These are phyloP conservation scores for Macrotis lagotis DNA, from an alignment of 2,113 vertebrate genomes.

Conservation along the genomic window DNA sequence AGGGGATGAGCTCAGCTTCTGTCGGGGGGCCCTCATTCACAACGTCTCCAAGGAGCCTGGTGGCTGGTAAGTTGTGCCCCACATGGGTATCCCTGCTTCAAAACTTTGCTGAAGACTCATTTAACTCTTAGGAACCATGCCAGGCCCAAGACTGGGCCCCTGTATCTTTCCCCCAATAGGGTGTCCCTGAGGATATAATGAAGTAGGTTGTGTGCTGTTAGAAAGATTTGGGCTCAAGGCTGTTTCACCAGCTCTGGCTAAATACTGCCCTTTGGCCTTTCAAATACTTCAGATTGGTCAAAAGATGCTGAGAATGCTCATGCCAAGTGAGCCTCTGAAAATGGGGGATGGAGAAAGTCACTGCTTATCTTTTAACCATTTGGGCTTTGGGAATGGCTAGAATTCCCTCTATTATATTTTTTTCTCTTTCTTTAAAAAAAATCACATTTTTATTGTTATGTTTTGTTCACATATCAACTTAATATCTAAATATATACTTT, in stretches of 20 bases:
- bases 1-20: conserved; percentile 92
- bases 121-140: not conserved
- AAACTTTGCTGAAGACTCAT: conserved; percentile 14
- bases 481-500: not conserved
- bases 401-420: not conserved
- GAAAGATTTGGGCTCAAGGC: not conserved
- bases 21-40: conserved; percentile 92
- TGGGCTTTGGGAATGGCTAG: not conserved
- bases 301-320: not conserved
- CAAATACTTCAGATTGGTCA: not conserved
- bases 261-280: not conserved
- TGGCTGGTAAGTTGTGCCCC: conserved; percentile 89
- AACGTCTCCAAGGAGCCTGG: conserved; percentile 91
- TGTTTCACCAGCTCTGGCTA: not conserved
- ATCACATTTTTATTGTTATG: not conserved
- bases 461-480: not conserved
- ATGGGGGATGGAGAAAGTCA: not conserved
- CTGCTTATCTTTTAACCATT: not conserved
- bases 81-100: not conserved
- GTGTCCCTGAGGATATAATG: not conserved
- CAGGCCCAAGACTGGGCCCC: not conserved
- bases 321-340: not conserved
- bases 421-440: not conserved
- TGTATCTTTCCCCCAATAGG: not conserved
- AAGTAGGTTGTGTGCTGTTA: not conserved